Conservation (phyloP, 2,113 vertebrate genomes). For the Pitta sordida region DNA sequence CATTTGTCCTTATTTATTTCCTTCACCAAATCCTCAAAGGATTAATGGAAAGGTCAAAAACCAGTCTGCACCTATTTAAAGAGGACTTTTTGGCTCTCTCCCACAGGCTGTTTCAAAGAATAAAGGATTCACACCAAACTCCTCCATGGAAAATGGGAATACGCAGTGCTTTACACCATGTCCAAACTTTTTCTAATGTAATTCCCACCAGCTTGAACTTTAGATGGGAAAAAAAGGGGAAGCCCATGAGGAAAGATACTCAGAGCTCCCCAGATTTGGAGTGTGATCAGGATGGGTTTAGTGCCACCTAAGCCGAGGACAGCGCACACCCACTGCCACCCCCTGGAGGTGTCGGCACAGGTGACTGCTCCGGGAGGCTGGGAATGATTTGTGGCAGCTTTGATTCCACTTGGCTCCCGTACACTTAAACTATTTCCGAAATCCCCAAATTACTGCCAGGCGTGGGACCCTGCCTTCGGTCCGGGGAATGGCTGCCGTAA, state of each 20-base stretch:
- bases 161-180: rapidly evolving
- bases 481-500: background rate
- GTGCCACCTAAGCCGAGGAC: background rate
- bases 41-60: background rate
- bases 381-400: background rate
- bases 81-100: background rate
- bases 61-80: background rate
- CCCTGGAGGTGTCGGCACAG: rapidly evolving
- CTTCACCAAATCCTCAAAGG: background rate
- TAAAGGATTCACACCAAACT: background rate
- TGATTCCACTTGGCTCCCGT: background rate
- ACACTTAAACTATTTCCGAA: background rate
- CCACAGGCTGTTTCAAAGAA: background rate
- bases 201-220: background rate
- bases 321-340: background rate
- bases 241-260: rapidly evolving
- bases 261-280: background rate
- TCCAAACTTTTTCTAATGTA: background rate
- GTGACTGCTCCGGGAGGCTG: background rate
- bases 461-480: background rate
- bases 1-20: background rate
- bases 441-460: background rate
- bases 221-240: rapidly evolving
- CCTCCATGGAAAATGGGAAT: background rate
- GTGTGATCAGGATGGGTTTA: no score